phyloP scores from a whole-genome alignment of 2,888 invertebrate species.

The Podabrus alpinus region DNA sequence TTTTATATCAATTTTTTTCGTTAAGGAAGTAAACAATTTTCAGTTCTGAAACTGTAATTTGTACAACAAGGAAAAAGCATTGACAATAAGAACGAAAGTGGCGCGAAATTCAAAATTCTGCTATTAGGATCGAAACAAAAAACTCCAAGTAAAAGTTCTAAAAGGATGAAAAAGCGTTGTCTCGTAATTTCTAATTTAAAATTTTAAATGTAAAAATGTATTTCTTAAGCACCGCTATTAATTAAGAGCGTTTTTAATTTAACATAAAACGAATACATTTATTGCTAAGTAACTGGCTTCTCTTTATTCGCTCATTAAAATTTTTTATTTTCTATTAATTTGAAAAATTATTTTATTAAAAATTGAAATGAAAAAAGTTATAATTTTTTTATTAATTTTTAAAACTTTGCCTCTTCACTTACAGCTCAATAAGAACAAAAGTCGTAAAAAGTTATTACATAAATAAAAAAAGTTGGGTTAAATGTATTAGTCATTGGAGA shows the following conservation, averaged over 20 bases:
- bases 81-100: not conserved
- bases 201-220: not conserved
- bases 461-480: constrained; percentile 15
- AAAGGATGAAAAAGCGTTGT: not conserved
- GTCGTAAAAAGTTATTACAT: not conserved
- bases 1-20: not conserved
- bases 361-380: not conserved
- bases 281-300: not conserved
- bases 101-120: not conserved
- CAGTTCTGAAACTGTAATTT: not conserved
- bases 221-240: not conserved
- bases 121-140: too few species aligned
- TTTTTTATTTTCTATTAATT: not conserved
- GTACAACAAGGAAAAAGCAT: not conserved
- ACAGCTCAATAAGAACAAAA: not conserved
- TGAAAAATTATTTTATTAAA: not conserved
- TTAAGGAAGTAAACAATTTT: not conserved
- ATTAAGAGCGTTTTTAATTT: not conserved
- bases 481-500: constrained; percentile 13
- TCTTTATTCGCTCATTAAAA: not conserved
- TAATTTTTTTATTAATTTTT: not conserved
- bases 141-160: too few species aligned
- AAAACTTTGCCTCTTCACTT: not conserved
- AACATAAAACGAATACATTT: not conserved
- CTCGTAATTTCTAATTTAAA: not conserved